Conservation (phyloP, 1,140 invertebrate genomes). For the Heliconius eleuchia region DNA sequence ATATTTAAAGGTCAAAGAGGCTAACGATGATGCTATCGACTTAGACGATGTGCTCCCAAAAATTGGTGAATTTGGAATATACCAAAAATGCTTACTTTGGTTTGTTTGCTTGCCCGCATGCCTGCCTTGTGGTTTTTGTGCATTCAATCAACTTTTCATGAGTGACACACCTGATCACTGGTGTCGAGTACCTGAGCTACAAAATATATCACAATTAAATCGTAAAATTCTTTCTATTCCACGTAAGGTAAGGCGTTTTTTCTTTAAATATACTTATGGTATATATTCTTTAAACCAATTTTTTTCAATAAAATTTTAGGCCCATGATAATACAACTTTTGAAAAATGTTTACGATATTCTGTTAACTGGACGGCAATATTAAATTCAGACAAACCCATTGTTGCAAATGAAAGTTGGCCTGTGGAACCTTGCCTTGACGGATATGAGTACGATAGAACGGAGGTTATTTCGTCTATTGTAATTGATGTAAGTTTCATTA, state of each 20-base stretch:
- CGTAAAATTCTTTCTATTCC: constrained; percentile 86
- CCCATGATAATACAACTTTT: constrained; percentile 75
- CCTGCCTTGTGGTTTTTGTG: constrained; percentile 93
- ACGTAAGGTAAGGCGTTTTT: constrained; percentile 61
- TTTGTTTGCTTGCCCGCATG: constrained; percentile 93
- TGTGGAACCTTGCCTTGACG: constrained; percentile 86
- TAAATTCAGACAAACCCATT: constrained; percentile 64
- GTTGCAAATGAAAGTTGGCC: constrained; percentile 82
- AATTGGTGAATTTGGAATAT: constrained; percentile 93
- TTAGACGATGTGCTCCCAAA: constrained; percentile 92
- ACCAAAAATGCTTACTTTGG: constrained; percentile 93
- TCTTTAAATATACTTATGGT: neutral
- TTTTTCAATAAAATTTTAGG: constrained; percentile 54
- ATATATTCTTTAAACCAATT: neutral
- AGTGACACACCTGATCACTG: constrained; percentile 90
- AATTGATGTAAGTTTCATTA: constrained; percentile 85
- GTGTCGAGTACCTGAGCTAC: constrained; percentile 87
- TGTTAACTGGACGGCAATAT: constrained; percentile 86
- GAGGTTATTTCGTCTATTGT: constrained; percentile 89
- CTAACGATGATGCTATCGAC: constrained; percentile 81
- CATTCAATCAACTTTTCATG: constrained; percentile 95
- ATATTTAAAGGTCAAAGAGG: constrained; percentile 54
- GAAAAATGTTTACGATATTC: constrained; percentile 82
- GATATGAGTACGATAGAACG: constrained; percentile 90
- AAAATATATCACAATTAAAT: constrained; percentile 80